Conservation (phyloP, 2,113 vertebrate species). For the Drymodes brunneopygia region DNA sequence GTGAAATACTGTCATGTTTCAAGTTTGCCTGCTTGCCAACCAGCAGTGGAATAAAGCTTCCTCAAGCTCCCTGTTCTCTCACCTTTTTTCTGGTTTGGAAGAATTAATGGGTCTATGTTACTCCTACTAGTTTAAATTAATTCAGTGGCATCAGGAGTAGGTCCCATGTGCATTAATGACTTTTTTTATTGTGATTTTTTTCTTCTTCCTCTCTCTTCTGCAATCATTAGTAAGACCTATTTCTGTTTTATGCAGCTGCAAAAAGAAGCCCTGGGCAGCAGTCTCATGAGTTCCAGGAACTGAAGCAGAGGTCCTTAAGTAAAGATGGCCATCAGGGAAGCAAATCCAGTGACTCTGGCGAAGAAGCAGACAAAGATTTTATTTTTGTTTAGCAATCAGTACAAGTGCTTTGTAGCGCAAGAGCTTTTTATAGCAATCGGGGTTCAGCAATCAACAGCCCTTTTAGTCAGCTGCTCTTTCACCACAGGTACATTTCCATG, state of each 20-base stretch:
- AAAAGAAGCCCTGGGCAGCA: conserved; percentile 74
- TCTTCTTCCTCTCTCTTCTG: background rate
- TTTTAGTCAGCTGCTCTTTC: conserved; percentile 38
- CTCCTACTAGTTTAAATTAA: background rate
- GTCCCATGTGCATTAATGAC: background rate
- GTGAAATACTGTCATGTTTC: background rate
- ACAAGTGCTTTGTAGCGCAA: background rate
- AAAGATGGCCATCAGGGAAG: conserved; percentile 77
- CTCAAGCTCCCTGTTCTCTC: background rate
- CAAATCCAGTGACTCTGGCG: conserved; percentile 85
- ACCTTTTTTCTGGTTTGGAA: background rate
- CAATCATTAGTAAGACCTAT: background rate
- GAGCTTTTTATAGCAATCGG: conserved; percentile 38
- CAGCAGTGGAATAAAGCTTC: background rate
- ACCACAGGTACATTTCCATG: conserved; percentile 9
- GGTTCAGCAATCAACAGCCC: conserved; percentile 32
- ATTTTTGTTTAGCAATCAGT: conserved; percentile 81
- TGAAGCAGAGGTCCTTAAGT: conserved; percentile 75
- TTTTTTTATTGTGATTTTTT: background rate
- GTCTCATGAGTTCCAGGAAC: conserved; percentile 74
- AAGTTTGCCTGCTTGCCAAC: background rate
- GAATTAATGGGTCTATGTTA: background rate
- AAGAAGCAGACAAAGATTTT: conserved; percentile 89
- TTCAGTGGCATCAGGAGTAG: background rate
- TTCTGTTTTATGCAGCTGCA: conserved; percentile 63